Conservation (phyloP, 2,797 vertebrate genomes). For the Ceryle rudis region DNA sequence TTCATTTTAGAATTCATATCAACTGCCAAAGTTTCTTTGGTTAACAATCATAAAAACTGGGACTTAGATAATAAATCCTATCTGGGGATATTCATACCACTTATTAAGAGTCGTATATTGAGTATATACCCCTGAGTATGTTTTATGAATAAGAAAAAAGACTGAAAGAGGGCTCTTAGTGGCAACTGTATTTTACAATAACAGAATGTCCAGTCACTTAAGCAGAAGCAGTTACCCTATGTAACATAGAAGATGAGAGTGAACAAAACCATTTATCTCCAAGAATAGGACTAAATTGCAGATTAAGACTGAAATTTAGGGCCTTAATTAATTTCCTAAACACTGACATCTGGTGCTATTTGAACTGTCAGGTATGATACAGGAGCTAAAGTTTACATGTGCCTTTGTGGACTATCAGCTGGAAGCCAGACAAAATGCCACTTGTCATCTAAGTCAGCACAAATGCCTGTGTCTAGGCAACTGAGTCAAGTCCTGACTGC, state of each 20-base stretch:
- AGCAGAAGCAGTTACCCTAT: neutral
- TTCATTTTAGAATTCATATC: neutral
- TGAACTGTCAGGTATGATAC: neutral
- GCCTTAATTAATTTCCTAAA: neutral
- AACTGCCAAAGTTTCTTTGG: neutral
- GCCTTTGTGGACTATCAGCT: neutral
- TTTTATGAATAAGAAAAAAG: neutral
- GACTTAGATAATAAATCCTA: neutral
- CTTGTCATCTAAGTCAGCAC: neutral
- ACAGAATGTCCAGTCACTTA: neutral
- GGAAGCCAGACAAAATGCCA: neutral
- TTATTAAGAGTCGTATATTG: neutral
- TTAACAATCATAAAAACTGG: neutral
- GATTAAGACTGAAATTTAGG: neutral
- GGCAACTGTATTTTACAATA: neutral
- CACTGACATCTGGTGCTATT: neutral
- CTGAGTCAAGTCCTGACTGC: neutral
- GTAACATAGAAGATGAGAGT: neutral
- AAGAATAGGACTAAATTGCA: neutral
- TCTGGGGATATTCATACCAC: neutral
- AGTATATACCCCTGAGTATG: neutral
- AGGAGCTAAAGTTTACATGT: neutral
- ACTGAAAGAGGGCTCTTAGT: neutral
- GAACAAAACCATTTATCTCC: neutral
- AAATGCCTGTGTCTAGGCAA: neutral